Evolutionary conservation across 30 jellyfish, hydroid and myxozoan genomes (phyloP), one percentile per base, ranked within the genome.

Genomic region (Hydra vulgaris): DNA sequence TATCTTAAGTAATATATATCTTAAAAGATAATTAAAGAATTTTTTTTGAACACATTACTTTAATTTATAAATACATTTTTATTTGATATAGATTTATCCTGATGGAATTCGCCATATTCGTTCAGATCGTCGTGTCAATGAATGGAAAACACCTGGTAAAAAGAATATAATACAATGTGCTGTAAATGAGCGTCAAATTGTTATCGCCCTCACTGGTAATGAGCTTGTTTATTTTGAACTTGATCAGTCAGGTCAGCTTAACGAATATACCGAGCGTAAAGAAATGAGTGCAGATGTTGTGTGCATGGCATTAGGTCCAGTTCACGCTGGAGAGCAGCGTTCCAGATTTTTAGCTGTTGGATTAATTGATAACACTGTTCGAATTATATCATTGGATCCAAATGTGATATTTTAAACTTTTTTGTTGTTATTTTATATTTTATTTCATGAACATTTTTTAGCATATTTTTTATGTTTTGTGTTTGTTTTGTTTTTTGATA

Each of bases 251-350:
- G 99, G 99, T 8, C 99, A 94, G 61, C 71, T 94, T 83, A 94
- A 88, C 79, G 99, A 94, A 72, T 94, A 88, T 81, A 88, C 99
- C 18, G 99, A 94, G 72, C 92, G 99, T 18, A 88, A 89, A 73
- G 99, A 94, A 61, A 94, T 94, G 97, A 86, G 97, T 7, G 96
- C 99, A 22, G 99, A 88, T 67, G 97, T 94, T 55, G 97, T 88
- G 17, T 94, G 97, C 74, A 94, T 94, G 99, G 97, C 96, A 68
- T 94, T 94, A 24, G 99, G 99, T 1, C 99, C 99, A 54, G 97
- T 94, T 21, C 99, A 97, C 17, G 79, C 95, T 20, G 96, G 97
- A 0, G 97, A 94, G 56, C 97, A 88, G 78, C 72, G 99, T 25
- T 94, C 98, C 7, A 74, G 99, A 54, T 94, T 94, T 79, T 73